phyloP scores from a whole-genome alignment of 2,888 invertebrate species.

The Cloeon dipterum region DNA sequence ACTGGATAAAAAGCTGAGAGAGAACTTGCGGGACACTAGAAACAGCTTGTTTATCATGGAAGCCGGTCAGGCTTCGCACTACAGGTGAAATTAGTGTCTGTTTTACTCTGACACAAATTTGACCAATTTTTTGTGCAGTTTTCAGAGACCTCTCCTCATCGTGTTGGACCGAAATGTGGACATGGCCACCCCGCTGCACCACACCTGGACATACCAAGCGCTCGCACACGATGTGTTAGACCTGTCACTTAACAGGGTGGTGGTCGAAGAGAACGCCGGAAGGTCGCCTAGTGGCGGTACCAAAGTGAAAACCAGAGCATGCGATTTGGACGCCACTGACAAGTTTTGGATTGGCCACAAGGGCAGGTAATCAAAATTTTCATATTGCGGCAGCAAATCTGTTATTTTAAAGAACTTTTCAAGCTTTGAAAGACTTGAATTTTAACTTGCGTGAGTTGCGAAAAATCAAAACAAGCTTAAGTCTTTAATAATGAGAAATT shows the following conservation, averaged over 20 bases:
- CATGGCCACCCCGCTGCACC: constrained; percentile 93
- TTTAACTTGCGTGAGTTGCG: no score
- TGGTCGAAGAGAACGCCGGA: constrained; percentile 36
- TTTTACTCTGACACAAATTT: not conserved
- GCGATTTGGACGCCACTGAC: constrained; percentile 75
- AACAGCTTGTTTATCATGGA: constrained; percentile 88
- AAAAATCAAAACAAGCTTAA: no score
- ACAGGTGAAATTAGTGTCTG: constrained; percentile 16
- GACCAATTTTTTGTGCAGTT: constrained; percentile 34
- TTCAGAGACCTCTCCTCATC: constrained; percentile 81
- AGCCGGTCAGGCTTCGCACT: constrained; percentile 43
- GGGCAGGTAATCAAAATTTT: constrained; percentile 48
- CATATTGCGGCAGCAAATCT: no score
- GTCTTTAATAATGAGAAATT: no score
- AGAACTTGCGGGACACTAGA: constrained; percentile 88
- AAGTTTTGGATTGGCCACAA: constrained; percentile 86
- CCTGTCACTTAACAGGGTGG: constrained; percentile 65
- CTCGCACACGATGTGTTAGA: constrained; percentile 90
- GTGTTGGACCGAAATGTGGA: constrained; percentile 85
- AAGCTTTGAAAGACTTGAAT: no score
- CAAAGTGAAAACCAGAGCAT: constrained; percentile 58
- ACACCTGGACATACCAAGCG: constrained; percentile 99
- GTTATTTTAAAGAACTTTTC: no score
- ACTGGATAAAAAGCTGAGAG: constrained; percentile 86
- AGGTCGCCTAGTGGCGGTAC: constrained; percentile 32